Conservation (phyloP, 1,140 invertebrate genomes). For the Idris sp. region DNA sequence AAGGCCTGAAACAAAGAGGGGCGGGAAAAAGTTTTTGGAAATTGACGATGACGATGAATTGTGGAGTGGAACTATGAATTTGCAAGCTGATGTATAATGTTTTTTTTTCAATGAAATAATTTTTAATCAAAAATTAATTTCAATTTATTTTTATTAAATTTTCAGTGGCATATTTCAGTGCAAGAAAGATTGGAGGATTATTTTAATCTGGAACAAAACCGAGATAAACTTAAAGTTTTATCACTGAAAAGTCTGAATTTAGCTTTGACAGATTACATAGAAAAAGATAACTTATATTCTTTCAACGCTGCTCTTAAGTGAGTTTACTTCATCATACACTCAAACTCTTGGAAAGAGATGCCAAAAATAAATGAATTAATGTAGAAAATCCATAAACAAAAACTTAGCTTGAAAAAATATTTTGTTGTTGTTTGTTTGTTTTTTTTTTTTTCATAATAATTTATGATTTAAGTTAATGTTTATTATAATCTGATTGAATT, state of each 20-base stretch:
- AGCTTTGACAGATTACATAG: constrained; percentile 6
- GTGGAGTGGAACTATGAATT: constrained; percentile 15
- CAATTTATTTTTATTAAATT: constrained; percentile 11
- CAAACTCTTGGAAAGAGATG: too few species aligned
- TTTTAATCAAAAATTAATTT: neutral
- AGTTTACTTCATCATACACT: neutral
- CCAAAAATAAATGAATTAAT: too few species aligned
- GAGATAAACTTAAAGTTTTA: constrained; percentile 30
- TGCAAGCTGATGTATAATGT: constrained; percentile 16
- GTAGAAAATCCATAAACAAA: too few species aligned
- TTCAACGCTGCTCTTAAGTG: constrained; percentile 1
- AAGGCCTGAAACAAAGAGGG: neutral
- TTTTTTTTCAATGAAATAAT: too few species aligned
- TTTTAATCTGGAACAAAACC: constrained; percentile 25
- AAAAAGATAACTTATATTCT: constrained; percentile 12
- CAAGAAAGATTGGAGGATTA: constrained; percentile 14
- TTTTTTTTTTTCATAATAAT: too few species aligned
- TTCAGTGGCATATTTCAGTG: constrained; percentile 16
- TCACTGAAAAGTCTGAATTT: constrained; percentile 2
- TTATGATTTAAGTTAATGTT: too few species aligned
- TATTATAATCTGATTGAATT: too few species aligned
- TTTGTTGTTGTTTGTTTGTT: too few species aligned
- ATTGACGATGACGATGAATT: constrained; percentile 32
- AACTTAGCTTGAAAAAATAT: too few species aligned
- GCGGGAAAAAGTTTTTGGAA: constrained; percentile 20